Percentiles rank a stretch among this genome's conserved stretches.
These are phyloP conservation scores for Drosophila mauritiana DNA, from an alignment of 1,140 invertebrate species.

Conservation along the genomic window DNA sequence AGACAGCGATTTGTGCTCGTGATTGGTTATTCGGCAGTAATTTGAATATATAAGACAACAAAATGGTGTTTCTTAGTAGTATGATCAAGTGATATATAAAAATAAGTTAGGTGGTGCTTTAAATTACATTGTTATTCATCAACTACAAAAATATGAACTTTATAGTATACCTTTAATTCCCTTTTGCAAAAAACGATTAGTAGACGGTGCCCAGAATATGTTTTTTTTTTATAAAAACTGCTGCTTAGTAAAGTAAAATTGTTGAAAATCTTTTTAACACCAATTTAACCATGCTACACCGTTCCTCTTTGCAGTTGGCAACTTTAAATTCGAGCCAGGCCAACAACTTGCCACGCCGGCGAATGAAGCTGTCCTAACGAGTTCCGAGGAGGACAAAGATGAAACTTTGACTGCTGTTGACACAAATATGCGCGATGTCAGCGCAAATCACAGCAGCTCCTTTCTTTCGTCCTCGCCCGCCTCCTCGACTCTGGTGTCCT, in stretches of 20 bases:
- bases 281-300: background rate
- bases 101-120: too few species aligned
- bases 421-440: constrained; percentile 81
- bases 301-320: constrained; percentile 25
- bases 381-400: constrained; percentile 41
- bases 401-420: constrained; percentile 67
- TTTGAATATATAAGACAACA: constrained; percentile 55
- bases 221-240: too few species aligned
- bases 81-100: background rate
- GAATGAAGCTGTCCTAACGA: constrained; percentile 52
- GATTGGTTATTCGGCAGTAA: constrained; percentile 48
- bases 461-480: constrained; percentile 19
- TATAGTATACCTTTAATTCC: too few species aligned
- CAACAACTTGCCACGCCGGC: constrained; percentile 28
- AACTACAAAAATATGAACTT: background rate
- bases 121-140: too few species aligned
- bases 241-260: background rate
- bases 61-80: constrained; percentile 51
- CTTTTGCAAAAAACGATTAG: too few species aligned
- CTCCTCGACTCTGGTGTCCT: constrained; percentile 10
- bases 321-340: constrained; percentile 54
- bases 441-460: constrained; percentile 60
- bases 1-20: constrained; percentile 22
- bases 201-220: too few species aligned
- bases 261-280: too few species aligned